Base-by-base conservation (phyloP, 1,140 invertebrate species). In the Varroa destructor region DNA sequence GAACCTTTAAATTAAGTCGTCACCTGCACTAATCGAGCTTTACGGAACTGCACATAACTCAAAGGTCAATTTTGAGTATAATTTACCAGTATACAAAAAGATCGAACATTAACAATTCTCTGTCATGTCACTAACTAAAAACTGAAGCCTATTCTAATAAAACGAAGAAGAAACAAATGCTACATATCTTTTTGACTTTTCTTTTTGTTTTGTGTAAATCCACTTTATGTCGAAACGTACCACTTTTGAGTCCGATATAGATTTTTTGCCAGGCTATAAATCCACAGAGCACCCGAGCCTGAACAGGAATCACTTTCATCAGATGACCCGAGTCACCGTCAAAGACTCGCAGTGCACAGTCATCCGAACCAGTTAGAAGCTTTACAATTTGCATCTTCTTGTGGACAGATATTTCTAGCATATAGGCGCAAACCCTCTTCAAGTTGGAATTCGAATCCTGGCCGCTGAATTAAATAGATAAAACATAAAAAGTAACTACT, bases 341-440 rank as follows among this genome's bases (percentile, higher is more conserved):
- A 37, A 67, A 67, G 12, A 67, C 61, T 40, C 61, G 61, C 14
- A 67, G 12, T 10, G 61, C 61, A 37, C 61, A 67, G 37, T 67
- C 61, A 8, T 67, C 46, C 12, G 61, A 67, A 2, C 61, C 61
- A 2, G 61, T 67, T n/a, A 67, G 14, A 12, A 67, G 40, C 40
- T 67, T 67, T 2, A 67, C 10, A 46, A 2, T 67, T 12, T 12
- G 40, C 40, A 67, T 12, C 8, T 67, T 67, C 37, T 67, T 67
- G 61, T 67, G 61, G 40, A 67, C 10, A 67, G 46, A 40, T n/a
- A 67, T 37, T 67, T 67, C 61, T 14, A 67, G 10, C 61, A 67
- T 37, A 8, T 67, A 25, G 14, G 61, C 61, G 12, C 61, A 67
- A 1, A 67, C 36, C 14, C 10, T n/a, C 14, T 40, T 14, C 61